Evolutionary conservation across 2,888 invertebrate genomes (phyloP).

Genomic region (Apamea monoglypha): DNA sequence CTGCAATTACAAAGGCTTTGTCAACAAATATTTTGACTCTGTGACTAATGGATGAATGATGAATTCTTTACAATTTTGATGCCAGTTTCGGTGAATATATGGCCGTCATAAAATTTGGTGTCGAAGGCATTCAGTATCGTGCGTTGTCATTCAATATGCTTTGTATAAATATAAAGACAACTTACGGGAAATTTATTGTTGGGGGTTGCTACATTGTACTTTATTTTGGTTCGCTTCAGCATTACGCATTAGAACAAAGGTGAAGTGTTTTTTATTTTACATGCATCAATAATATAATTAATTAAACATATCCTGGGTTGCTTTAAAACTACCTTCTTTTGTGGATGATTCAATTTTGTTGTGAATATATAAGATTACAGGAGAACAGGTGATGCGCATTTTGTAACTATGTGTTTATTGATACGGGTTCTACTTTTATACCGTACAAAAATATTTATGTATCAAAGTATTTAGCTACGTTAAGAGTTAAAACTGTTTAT

Average conservation of each 20-base stretch:
- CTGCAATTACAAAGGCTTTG: slow-evolving; percentile 87
- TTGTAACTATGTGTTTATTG: slow-evolving; percentile 65
- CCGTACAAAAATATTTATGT: slow-evolving; percentile 66
- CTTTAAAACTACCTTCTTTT: slow-evolving; percentile 61
- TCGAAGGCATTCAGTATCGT: slow-evolving; percentile 83
- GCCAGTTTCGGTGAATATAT: slow-evolving; percentile 87
- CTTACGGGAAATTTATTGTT: slow-evolving; percentile 84
- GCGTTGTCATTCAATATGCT: slow-evolving; percentile 85
- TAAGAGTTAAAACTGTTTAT: slow-evolving; percentile 62
- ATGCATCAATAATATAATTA: slow-evolving; percentile 38
- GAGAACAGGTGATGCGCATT: slow-evolving; percentile 57
- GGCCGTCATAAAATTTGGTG: slow-evolving; percentile 86
- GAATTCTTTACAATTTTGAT: slow-evolving; percentile 88
- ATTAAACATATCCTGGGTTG: slow-evolving; percentile 48
- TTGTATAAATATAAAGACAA: slow-evolving; percentile 81
- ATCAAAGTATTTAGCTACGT: slow-evolving; percentile 54
- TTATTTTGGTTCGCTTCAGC: slow-evolving; percentile 73
- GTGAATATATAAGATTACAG: slow-evolving; percentile 29
- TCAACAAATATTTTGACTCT: slow-evolving; percentile 88
- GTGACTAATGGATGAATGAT: slow-evolving; percentile 90
- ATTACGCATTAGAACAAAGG: slow-evolving; percentile 65
- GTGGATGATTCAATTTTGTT: slow-evolving; percentile 24
- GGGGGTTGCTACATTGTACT: slow-evolving; percentile 74
- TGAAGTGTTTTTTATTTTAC: slow-evolving; percentile 41
- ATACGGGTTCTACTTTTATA: slow-evolving; percentile 66